These are phyloP conservation scores for Microctonus aethiopoides DNA, from an alignment of 2,888 invertebrate genomes.

Conservation along the genomic window DNA sequence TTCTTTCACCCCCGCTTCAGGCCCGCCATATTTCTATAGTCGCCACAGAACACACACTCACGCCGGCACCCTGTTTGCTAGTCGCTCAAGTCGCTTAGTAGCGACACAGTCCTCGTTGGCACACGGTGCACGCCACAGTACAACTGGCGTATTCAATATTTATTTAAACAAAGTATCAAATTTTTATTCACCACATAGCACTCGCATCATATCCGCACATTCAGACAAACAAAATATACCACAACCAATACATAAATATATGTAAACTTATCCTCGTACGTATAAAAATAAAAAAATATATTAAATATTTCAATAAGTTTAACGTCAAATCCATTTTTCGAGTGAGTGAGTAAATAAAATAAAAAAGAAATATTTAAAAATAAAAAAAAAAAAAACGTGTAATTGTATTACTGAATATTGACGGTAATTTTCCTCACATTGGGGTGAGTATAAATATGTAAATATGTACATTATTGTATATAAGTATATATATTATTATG, in stretches of 20 bases:
- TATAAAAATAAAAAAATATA: no score
- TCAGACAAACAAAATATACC: not conserved
- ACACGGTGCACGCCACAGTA: constrained; percentile 43
- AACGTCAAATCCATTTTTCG: no score
- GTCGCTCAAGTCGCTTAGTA: no score
- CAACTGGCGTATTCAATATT: not conserved
- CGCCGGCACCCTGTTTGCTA: constrained; percentile 16
- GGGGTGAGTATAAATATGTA: not conserved
- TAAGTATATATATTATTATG: not conserved
- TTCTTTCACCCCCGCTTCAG: constrained; percentile 23
- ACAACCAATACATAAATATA: no score
- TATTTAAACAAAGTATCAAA: not conserved
- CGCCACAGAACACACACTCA: no score
- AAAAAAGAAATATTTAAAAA: not conserved
- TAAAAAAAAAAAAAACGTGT: not conserved
- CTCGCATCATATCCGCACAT: not conserved
- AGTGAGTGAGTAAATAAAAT: not conserved
- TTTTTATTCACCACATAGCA: not conserved
- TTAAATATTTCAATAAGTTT: no score
- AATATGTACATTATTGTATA: not conserved
- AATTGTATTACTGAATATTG: not conserved
- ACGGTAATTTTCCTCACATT: not conserved
- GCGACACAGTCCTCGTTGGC: constrained; percentile 39
- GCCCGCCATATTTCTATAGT: constrained; percentile 18
- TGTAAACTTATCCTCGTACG: no score